These are phyloP conservation scores for Yponomeuta sedellus DNA, from an alignment of 2,888 invertebrate genomes.

Conservation along the genomic window DNA sequence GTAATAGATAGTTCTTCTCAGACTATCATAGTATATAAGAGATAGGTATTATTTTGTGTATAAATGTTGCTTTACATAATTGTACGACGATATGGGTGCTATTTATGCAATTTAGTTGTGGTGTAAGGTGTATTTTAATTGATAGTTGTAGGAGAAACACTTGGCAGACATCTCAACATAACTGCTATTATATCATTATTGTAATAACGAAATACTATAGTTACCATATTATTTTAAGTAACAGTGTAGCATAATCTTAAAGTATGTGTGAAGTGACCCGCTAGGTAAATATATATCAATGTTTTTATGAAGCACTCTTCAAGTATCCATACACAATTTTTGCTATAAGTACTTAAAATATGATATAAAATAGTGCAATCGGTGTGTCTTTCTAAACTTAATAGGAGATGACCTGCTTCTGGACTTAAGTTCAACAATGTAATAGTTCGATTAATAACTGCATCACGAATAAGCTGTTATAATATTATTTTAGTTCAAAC, in stretches of 20 bases:
- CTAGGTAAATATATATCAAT: slow-evolving; percentile 17
- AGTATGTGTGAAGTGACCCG: slow-evolving; percentile 48
- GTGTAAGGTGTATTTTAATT: slow-evolving; percentile 61
- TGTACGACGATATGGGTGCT: slow-evolving; percentile 73
- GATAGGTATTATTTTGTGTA: slow-evolving; percentile 28
- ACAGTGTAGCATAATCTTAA: slow-evolving; percentile 59
- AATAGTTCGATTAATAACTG: slow-evolving; percentile 20
- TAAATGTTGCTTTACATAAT: slow-evolving; percentile 53
- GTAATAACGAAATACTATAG: slow-evolving; percentile 45
- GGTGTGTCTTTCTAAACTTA: slow-evolving; percentile 16
- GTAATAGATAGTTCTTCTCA: slow-evolving; percentile 51
- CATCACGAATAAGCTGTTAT: slow-evolving; percentile 37
- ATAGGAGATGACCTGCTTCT: not conserved
- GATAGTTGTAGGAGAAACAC: slow-evolving; percentile 27
- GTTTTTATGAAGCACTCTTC: not conserved
- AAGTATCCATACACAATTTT: not conserved
- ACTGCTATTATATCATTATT: slow-evolving; percentile 7
- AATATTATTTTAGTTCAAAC: slow-evolving; percentile 23
- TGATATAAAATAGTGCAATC: slow-evolving; percentile 32
- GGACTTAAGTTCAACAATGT: slow-evolving; percentile 24
- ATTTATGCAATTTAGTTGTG: slow-evolving; percentile 49
- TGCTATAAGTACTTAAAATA: not conserved
- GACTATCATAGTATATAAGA: slow-evolving; percentile 19
- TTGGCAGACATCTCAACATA: not conserved
- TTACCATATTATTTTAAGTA: slow-evolving; percentile 49